Percentiles rank a stretch among this genome's conserved stretches.
Conservation (phyloP, 2,113 vertebrate genomes). For the Thermophis baileyi region DNA sequence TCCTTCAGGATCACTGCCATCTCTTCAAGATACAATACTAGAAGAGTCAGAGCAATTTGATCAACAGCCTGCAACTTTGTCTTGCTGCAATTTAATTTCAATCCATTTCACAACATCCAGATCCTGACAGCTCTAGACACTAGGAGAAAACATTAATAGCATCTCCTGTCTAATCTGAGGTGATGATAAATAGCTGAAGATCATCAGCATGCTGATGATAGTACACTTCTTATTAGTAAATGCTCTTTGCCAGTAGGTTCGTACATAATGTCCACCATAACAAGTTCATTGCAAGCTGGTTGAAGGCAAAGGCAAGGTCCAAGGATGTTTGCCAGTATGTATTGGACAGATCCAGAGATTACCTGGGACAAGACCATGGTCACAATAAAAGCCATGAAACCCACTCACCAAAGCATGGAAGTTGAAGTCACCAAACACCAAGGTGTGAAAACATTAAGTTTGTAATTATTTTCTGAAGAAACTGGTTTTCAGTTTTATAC, state of each 20-base stretch:
- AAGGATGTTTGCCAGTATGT: background rate
- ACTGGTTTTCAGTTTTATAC: background rate
- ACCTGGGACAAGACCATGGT: background rate
- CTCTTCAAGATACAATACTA: background rate
- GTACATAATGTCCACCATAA: background rate
- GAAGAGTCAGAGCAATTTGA: background rate
- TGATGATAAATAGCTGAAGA: background rate
- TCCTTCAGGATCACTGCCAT: background rate
- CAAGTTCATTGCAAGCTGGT: background rate
- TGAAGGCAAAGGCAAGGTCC: background rate
- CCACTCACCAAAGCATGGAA: background rate
- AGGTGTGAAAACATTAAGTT: too few species aligned
- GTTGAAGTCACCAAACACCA: background rate
- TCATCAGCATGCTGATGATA: background rate
- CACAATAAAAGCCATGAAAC: background rate
- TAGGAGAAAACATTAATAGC: background rate
- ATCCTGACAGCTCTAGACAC: background rate
- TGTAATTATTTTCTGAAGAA: too few species aligned
- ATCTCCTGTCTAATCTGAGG: background rate
- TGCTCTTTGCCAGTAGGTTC: background rate
- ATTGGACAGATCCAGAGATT: background rate
- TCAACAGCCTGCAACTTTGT: background rate
- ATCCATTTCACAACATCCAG: background rate
- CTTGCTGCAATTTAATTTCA: background rate
- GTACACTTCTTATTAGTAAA: background rate